Evolutionary conservation across 2,888 invertebrate genomes (phyloP).

Genomic region (Balanococcus diminutus): DNA sequence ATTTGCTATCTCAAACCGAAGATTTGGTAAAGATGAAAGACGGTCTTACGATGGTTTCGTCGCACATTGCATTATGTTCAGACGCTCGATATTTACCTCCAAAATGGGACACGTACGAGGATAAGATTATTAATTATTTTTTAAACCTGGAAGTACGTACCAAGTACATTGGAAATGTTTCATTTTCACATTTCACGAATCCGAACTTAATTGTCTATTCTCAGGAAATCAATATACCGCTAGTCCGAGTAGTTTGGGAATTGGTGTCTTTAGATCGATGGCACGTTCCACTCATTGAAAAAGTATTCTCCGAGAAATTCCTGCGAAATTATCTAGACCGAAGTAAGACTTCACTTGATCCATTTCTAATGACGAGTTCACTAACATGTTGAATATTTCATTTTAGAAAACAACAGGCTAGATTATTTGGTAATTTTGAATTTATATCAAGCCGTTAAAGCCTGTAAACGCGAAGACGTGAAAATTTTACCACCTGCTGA

Average conservation of each 20-base stretch:
- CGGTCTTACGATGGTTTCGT: not conserved
- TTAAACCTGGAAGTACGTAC: not conserved
- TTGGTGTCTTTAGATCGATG: slow-evolving; percentile 69
- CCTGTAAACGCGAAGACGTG: slow-evolving; percentile 62
- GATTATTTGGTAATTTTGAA: slow-evolving; percentile 65
- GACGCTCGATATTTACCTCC: slow-evolving; percentile 44
- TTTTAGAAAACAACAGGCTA: slow-evolving; percentile 61
- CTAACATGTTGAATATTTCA: not conserved
- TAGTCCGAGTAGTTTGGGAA: slow-evolving; percentile 66
- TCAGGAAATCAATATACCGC: slow-evolving; percentile 62
- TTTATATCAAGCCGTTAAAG: slow-evolving; percentile 66
- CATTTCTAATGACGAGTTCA: not conserved
- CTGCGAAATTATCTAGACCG: slow-evolving; percentile 41
- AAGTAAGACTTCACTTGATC: slow-evolving; percentile 4
- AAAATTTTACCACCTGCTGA: slow-evolving; percentile 64
- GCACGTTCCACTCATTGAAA: slow-evolving; percentile 65
- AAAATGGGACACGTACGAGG: slow-evolving; percentile 33
- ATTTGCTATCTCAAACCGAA: not conserved
- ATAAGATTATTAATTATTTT: not conserved
- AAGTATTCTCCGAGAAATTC: slow-evolving; percentile 62
- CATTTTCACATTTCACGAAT: not conserved
- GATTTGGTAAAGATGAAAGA: not conserved
- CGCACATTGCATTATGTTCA: not conserved
- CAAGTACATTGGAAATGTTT: not conserved
- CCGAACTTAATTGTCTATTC: not conserved